Evolutionary conservation across 1,140 invertebrate genomes (phyloP).

Genomic region (Drosophila arawakana): DNA sequence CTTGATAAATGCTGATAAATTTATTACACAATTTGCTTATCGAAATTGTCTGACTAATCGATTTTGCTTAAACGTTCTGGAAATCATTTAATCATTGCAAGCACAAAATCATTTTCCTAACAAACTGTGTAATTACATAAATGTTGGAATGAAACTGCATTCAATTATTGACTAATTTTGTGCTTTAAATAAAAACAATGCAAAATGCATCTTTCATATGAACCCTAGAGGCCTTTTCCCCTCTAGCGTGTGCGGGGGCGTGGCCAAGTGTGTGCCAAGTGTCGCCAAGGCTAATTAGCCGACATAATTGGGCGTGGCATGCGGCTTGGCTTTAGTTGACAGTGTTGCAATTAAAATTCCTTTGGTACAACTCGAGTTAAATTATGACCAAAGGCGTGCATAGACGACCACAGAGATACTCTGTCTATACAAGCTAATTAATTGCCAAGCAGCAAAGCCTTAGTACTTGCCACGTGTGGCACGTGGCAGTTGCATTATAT

Average conservation of each 20-base stretch:
- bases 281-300: constrained; percentile 43
- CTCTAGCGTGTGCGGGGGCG: neutral
- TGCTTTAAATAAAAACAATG: constrained; percentile 13
- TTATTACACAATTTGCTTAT: neutral
- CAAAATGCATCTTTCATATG: constrained; percentile 5
- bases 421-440: constrained; percentile 8
- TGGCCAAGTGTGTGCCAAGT: constrained; percentile 28
- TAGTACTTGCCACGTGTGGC: constrained; percentile 7
- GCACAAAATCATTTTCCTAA: constrained; percentile 16
- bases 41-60: constrained; percentile 14
- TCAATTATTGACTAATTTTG: constrained; percentile 19
- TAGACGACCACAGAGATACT: neutral
- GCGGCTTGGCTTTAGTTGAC: constrained; percentile 23
- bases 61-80: neutral
- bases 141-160: constrained; percentile 17
- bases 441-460: neutral
- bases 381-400: constrained; percentile 16
- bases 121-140: constrained; percentile 25
- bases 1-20: constrained; percentile 1
- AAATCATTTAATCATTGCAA: neutral
- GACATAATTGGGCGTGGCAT: constrained; percentile 40
- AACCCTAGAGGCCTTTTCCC: neutral
- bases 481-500: constrained; percentile 5
- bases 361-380: constrained; percentile 30
- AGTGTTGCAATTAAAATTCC: constrained; percentile 47